These are phyloP conservation scores for Thalassaphorura encarpata DNA, from an alignment of 1,140 invertebrate species.

Conservation along the genomic window DNA sequence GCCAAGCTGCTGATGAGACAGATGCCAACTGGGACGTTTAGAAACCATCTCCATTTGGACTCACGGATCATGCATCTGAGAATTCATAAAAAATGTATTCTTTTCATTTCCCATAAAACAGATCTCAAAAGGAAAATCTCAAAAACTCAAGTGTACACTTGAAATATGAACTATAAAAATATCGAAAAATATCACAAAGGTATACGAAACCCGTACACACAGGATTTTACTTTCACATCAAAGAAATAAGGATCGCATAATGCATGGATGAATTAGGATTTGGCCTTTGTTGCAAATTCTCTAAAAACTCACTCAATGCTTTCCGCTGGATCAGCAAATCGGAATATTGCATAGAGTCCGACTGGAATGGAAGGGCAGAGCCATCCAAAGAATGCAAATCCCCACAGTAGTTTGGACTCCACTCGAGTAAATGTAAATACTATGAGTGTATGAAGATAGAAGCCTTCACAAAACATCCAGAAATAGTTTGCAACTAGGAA, in stretches of 20 bases:
- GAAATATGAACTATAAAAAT: no score
- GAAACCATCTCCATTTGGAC: slow-evolving; percentile 56
- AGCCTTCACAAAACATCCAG: slow-evolving; percentile 89
- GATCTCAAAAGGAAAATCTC: no score
- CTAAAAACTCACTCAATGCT: slow-evolving; percentile 47
- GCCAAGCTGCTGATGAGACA: slow-evolving; percentile 74
- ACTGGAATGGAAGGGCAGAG: slow-evolving; percentile 60
- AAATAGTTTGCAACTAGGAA: slow-evolving; percentile 85
- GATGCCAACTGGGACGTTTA: slow-evolving; percentile 64
- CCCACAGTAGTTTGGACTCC: slow-evolving; percentile 68
- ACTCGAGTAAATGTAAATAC: slow-evolving; percentile 75
- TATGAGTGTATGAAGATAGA: slow-evolving; percentile 85
- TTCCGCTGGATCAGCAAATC: slow-evolving; percentile 45
- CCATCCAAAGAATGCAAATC: slow-evolving; percentile 78
- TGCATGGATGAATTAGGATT: no score
- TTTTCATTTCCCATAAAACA: no score
- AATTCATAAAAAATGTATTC: slow-evolving; percentile 3
- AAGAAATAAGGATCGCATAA: no score
- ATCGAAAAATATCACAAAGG: no score
- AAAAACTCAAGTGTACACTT: no score
- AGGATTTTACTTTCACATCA: no score
- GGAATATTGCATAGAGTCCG: slow-evolving; percentile 51
- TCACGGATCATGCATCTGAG: slow-evolving; percentile 73
- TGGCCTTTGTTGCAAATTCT: no score
- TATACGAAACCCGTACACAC: no score